Evolutionary conservation across 2,888 invertebrate species (phyloP), one percentile per base, ranked within the genome.

Genomic region (Julus scandinavius): DNA sequence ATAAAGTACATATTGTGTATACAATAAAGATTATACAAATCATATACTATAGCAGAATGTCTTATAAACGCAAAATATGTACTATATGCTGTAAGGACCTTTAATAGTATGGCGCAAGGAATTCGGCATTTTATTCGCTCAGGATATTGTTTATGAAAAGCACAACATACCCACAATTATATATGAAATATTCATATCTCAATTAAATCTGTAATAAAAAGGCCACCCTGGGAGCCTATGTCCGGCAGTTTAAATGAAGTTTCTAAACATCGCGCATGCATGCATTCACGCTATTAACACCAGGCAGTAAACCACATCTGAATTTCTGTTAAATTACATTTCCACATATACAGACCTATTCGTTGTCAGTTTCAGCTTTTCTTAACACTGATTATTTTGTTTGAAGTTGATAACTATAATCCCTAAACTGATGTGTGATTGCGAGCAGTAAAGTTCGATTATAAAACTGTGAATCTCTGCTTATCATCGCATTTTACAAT

Each of bases 151-250:
- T 80, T 80, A 38, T 80, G 38, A 80, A 38, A 38, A 38, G 4
- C 38, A 15, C 80, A 80, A 38, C 38, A 38, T 80, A 38, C 72
- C 63, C 11, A 29, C 38, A 38, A 38, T 6, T 38, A 80, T 40
- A 29, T n/a, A 80, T 80, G 80, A 80, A 38, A 80, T 80, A 80
- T 80, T 80, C 13, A 80, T 29, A 80, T 80, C 38, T 80, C 29
- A 80, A 80, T 80, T 38, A 80, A 80, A 80, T 15, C 9, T 9
- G 29, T 38, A 40, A 38, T 40, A 80, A 80, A 80, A n/a, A 40
- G 29, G 15, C 38, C 80, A 38, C 38, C 38, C 80, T 29, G 13
- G 11, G 38, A 40, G 80, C n/a, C n/a, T n/a, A n/a, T 58, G 58
- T 63, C 7, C 29, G 29, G 80, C 38, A 80, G 9, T 80, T 72